These are phyloP conservation scores for Tipula vernalis DNA, from an alignment of 2,888 invertebrate species.

Conservation along the genomic window DNA sequence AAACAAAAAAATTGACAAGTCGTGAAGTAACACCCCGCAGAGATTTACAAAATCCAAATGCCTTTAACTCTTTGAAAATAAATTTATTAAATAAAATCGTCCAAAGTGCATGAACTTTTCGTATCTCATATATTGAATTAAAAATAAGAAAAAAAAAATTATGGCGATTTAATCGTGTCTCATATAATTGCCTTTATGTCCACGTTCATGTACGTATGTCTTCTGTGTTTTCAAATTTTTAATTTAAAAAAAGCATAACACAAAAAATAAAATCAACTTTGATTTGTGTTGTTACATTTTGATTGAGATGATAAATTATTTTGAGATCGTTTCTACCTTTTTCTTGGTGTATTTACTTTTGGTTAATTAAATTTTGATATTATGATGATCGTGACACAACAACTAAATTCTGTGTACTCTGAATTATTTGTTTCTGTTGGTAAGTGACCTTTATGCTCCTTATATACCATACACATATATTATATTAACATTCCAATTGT, in stretches of 20 bases:
- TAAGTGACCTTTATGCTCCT: background rate
- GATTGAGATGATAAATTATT: background rate
- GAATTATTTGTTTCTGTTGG: background rate
- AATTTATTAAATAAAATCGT: slow-evolving; percentile 5
- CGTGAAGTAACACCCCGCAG: slow-evolving; percentile 12
- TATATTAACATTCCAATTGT: background rate
- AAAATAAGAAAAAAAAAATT: background rate
- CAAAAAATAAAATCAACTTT: background rate
- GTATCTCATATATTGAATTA: background rate
- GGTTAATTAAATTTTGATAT: background rate
- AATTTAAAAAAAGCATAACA: background rate
- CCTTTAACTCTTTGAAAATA: background rate
- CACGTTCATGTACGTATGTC: background rate
- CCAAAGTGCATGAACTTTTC: slow-evolving; percentile 10
- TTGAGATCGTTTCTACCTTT: background rate
- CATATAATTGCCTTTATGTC: slow-evolving; percentile 11
- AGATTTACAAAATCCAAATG: background rate
- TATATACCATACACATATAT: background rate
- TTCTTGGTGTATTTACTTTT: background rate
- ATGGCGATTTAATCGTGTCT: slow-evolving; percentile 11
- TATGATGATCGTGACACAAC: background rate
- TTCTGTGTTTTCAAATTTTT: background rate
- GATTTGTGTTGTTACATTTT: background rate
- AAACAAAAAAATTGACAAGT: slow-evolving; percentile 10
- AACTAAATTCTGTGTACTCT: background rate